A percentile compares a stretch with the other conserved stretches of the same genome.
Evolutionary conservation across 2,113 vertebrate genomes (phyloP).

Genomic region (Scomber scombrus): DNA sequence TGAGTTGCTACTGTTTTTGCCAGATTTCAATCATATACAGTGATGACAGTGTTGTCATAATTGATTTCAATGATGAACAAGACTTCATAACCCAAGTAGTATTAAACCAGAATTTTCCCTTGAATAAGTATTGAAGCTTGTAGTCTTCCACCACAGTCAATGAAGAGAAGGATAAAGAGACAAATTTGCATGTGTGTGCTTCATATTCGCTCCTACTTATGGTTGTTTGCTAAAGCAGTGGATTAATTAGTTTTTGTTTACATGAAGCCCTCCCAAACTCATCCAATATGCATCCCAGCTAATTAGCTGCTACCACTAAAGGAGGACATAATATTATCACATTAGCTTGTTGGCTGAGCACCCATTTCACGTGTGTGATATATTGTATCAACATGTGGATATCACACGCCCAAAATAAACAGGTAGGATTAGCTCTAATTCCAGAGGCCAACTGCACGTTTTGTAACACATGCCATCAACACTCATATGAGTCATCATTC

Average conservation of each 20-base stretch:
- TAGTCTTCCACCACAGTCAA: neutral
- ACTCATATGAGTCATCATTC: conserved; percentile 32
- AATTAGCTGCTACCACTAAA: conserved; percentile 76
- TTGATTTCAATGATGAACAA: neutral
- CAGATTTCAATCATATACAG: neutral
- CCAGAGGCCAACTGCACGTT: conserved; percentile 25
- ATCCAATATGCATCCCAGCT: conserved; percentile 75
- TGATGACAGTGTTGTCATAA: neutral
- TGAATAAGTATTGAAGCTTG: neutral
- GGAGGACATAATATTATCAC: conserved; percentile 74
- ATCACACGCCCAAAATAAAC: conserved; percentile 53
- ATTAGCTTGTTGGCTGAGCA: conserved; percentile 72
- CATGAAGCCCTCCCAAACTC: conserved; percentile 72
- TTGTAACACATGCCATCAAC: conserved; percentile 35
- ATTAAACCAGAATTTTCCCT: neutral
- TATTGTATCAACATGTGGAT: conserved; percentile 54
- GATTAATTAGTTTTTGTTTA: conserved; percentile 84
- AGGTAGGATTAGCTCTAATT: conserved; percentile 53
- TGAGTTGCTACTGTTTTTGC: neutral
- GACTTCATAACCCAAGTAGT: neutral
- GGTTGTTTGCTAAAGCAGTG: conserved; percentile 69
- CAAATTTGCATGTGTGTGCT: conserved; percentile 27
- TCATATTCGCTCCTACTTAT: conserved; percentile 52
- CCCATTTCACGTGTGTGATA: conserved; percentile 43
- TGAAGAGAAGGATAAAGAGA: neutral